phyloP scores from a whole-genome alignment of 2,113 vertebrate genomes.

The Corynorhinus townsendii region DNA sequence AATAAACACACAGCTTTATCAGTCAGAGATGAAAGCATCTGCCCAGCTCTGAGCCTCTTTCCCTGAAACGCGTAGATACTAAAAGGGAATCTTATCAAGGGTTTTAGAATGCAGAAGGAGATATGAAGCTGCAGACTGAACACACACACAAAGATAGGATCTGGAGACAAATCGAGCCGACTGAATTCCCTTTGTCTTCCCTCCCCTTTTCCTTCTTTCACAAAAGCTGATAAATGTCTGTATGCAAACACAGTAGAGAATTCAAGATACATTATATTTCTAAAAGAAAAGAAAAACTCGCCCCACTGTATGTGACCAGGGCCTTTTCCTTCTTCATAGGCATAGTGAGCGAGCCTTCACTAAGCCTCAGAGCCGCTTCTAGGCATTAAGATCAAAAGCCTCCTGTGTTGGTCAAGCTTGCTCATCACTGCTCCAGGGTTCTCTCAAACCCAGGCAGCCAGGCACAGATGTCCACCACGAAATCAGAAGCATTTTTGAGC shows the following conservation, averaged over 20 bases:
- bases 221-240: background rate
- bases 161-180: background rate
- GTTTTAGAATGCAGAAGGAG: slow-evolving; percentile 27
- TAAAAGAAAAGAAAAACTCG: background rate
- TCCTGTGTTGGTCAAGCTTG: background rate
- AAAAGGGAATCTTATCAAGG: slow-evolving; percentile 35
- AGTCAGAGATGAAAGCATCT: slow-evolving; percentile 52
- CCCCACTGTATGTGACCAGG: background rate
- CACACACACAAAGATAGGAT: background rate
- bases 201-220: background rate
- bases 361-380: background rate
- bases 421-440: background rate
- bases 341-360: background rate
- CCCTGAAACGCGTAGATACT: background rate
- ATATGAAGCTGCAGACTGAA: background rate
- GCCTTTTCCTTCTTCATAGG: background rate
- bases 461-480: background rate
- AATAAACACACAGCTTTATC: slow-evolving; percentile 41
- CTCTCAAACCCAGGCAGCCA: background rate
- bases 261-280: background rate
- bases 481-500: background rate
- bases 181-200: background rate
- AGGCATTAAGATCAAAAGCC: background rate
- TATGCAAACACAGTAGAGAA: background rate
- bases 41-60: background rate